These are phyloP conservation scores for Falco biarmicus DNA, from an alignment of 2,797 vertebrate genomes.

Conservation along the genomic window DNA sequence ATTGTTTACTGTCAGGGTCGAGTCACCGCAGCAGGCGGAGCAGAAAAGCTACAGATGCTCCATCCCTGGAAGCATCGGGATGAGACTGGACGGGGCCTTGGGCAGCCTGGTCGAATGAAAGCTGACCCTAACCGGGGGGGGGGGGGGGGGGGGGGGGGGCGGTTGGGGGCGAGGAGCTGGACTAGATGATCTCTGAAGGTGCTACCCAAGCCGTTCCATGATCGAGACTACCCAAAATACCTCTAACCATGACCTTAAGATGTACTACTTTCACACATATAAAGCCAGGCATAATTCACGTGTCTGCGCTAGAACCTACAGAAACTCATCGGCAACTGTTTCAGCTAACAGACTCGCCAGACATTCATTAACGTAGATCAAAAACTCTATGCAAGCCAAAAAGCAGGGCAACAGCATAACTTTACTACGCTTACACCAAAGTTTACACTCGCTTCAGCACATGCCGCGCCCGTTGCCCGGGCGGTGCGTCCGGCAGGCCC, in stretches of 20 bases:
- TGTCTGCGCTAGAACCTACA: accelerated
- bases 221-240: background rate
- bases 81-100: accelerated
- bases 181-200: accelerated
- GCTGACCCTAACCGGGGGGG: too few relatives aligned
- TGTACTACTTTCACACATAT: background rate
- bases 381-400: background rate
- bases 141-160: too few relatives aligned
- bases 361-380: background rate
- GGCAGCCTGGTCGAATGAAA: accelerated
- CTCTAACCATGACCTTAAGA: background rate
- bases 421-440: too few relatives aligned
- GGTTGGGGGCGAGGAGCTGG: too few relatives aligned
- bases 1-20: background rate
- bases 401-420: background rate
- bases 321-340: background rate
- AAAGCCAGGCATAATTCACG: accelerated
- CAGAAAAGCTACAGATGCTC: accelerated
- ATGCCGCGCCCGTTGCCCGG: too few relatives aligned
- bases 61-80: background rate
- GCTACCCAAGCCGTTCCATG: accelerated
- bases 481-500: too few relatives aligned
- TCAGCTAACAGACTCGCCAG: background rate
- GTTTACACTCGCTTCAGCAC: accelerated
- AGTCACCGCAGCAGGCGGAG: accelerated